Evolutionary conservation across 1,140 invertebrate species (phyloP), one percentile per base, ranked within the genome.

Genomic region (Phortica variegata): DNA sequence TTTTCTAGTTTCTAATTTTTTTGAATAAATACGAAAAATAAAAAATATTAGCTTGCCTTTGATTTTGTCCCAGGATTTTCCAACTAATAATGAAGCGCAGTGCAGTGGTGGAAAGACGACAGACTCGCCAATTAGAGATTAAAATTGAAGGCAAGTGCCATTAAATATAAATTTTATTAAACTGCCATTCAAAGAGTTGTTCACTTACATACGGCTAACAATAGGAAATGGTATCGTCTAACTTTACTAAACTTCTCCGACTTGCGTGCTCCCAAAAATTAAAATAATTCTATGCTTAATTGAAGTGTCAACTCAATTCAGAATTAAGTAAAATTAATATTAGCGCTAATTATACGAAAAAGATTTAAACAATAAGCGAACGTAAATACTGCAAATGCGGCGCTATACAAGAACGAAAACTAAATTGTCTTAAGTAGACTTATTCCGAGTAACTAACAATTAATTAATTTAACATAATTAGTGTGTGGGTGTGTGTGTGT

Each of bases 171-270:
- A 59, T 53, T 55, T 69, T 65, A 61, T 6, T 26, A 26, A 5
- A 26, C 10, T 26, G 23, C 10, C 23, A 26, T 26, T 26, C 10
- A 68, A 68, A 65, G 65, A 47, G 69, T 66, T 66, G 68, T 68
- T 68, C 58, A 63, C 69, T 62, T 58, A 62, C 53, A 43, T 66
- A 68, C 58, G 63, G 65, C 63, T 68, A 68, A 68, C 60, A 68
- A 57, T 68, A 68, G 63, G 63, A 68, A 68, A 68, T 68, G 65
- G 59, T 69, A n/a, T n/a, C n/a, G 44, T 68, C 63, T 68, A 68
- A 68, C 69, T 52, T 42, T 68, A 68, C 49, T 56, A 51, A 56
- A 56, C 47, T 61, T 66, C 58, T 51, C 54, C 53, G 33, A n/a
- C 56, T 58, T 54, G 45, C 48, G 45, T 53, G 43, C 49, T 52